Conservation (phyloP, 2,113 vertebrate genomes). For the Semnornis frantzii region DNA sequence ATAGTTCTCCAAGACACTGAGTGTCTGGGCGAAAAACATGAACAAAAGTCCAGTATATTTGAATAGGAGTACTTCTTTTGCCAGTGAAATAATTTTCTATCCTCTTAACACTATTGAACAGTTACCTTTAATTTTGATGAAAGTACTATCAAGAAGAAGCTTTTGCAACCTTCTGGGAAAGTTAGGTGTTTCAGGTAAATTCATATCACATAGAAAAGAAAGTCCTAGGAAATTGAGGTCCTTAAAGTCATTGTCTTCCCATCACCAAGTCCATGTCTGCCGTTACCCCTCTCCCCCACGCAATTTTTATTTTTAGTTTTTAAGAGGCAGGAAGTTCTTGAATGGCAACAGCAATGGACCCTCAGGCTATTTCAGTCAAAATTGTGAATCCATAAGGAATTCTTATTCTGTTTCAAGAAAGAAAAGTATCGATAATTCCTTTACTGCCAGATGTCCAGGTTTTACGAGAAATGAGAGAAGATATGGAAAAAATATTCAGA, state of each 20-base stretch:
- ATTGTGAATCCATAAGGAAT: not conserved
- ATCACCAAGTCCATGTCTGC: not conserved
- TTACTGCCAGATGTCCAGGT: not conserved
- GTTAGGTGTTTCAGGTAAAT: not conserved
- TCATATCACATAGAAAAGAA: not conserved
- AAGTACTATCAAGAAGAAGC: not conserved
- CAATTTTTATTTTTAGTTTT: not conserved
- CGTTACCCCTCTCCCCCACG: not conserved
- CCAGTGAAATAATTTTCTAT: not conserved
- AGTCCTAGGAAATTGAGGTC: not conserved
- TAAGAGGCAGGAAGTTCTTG: not conserved
- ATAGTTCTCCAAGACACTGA: not conserved
- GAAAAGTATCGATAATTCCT: conserved; percentile 11
- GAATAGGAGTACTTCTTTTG: not conserved
- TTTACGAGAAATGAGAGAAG: not conserved
- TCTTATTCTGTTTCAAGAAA: not conserved
- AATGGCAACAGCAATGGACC: not conserved
- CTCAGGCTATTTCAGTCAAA: not conserved
- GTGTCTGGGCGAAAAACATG: not conserved
- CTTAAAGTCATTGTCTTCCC: not conserved
- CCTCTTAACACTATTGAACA: not conserved
- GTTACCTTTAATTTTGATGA: not conserved
- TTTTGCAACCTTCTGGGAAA: not conserved
- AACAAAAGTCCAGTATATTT: not conserved
- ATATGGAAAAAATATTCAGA: not conserved